Evolutionary conservation across 2,113 vertebrate genomes (phyloP), one percentile per base, ranked within the genome.

Genomic region (Calidris pugnax): DNA sequence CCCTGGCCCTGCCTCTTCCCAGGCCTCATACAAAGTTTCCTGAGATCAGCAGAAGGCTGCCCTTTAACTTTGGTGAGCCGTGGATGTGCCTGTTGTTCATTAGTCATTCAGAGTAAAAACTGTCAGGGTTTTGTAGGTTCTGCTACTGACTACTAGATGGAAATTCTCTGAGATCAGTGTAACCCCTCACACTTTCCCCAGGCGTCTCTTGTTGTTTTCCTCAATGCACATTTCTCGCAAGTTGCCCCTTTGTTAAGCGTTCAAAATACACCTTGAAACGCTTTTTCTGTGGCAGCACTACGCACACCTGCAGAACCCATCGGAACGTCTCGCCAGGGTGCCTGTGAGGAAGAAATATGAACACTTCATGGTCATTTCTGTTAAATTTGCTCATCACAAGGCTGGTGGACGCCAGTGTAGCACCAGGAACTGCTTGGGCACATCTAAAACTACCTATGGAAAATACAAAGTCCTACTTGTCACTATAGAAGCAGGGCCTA

Each of bases 1-100:
- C 35, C 55, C 64, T 51, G 62, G 41, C 56, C 81, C 93, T 88
- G 76, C 85, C 93, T 81, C 85, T 81, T n/a, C 55, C 47, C 56
- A 51, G 26, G 39, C 15, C 15, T 60, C 67, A 30, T 26, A 41
- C 9, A 60, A 13, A 60, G n/a, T n/a, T 79, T 78, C 57, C 57
- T 1, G 19, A 82, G 10, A n/a, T 24, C 37, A 77, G 41, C 37
- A 53, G 20, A 47, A n/a, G 12, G 57, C 23, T 0, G 2, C 20
- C 22, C 43, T 66, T 37, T 13, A 6, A 33, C 37, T 41, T 48
- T 51, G 35, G 23, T 26, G 43, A 63, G 5, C 22, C 39, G 4
- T 33, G 33, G 24, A 19, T 14, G 4, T 26, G 55, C 3, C 35
- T 48, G 16, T 12, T 74, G 23, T 22, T 77, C 16, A 10, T 41